These are phyloP conservation scores for Pongo pygmaeus DNA, from an alignment of 2,113 vertebrate species.

Conservation along the genomic window DNA sequence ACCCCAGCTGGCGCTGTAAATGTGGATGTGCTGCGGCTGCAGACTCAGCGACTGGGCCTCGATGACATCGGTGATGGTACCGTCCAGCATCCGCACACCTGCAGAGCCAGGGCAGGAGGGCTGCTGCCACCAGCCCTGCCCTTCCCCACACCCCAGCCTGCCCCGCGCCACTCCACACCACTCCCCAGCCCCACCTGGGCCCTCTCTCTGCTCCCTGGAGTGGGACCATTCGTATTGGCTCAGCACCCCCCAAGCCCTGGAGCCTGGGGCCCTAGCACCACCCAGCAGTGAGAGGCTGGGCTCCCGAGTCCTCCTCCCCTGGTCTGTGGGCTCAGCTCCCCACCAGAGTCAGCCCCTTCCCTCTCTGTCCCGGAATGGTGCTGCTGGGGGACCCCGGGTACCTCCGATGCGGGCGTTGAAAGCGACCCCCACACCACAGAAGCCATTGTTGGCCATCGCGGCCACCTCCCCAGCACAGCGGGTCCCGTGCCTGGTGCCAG, in stretches of 20 bases:
- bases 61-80: slow-evolving; percentile 82
- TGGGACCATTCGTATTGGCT: not conserved
- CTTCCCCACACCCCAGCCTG: not conserved
- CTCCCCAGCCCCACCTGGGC: not conserved
- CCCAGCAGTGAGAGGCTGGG: not conserved
- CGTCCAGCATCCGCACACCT: slow-evolving; percentile 89
- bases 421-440: slow-evolving; percentile 83
- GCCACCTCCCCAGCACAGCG: slow-evolving; percentile 87
- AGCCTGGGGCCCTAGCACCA: slow-evolving; percentile 61
- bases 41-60: slow-evolving; percentile 87
- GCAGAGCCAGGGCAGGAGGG: rapidly evolving
- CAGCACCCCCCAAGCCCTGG: not conserved
- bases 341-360: rapidly evolving
- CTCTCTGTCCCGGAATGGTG: too few species aligned
- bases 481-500: slow-evolving; percentile 85
- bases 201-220: not conserved
- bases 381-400: not conserved
- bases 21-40: slow-evolving; percentile 84
- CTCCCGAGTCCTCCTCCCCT: not conserved
- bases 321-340: too few species aligned
- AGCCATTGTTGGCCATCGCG: slow-evolving; percentile 78
- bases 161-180: not conserved
- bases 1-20: slow-evolving; percentile 90
- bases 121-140: not conserved
- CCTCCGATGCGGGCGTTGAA: slow-evolving; percentile 85